Conservation (phyloP, 2,113 vertebrate genomes). For the Clarias magur region DNA sequence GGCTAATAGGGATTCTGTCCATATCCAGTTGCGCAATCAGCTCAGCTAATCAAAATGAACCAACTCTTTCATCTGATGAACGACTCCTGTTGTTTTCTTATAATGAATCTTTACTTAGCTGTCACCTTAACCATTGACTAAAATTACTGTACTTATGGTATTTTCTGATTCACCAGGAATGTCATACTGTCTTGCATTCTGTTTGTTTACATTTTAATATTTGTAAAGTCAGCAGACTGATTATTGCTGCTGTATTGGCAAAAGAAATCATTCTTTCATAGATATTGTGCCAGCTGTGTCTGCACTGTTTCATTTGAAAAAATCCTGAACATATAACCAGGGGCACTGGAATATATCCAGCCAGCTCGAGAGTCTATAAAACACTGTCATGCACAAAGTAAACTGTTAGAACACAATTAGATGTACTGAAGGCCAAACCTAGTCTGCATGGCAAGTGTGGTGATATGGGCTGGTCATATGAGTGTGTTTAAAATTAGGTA, state of each 20-base stretch:
- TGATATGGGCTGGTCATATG: not conserved
- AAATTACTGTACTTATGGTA: too few species aligned
- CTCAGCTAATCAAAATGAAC: not conserved
- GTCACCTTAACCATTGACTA: too few species aligned
- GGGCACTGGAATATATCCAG: too few species aligned
- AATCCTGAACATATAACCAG: too few species aligned
- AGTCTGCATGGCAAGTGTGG: not conserved
- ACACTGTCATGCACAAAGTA: not conserved
- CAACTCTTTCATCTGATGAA: not conserved
- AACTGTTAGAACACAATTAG: too few species aligned
- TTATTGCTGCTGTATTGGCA: not conserved
- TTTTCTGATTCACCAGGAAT: too few species aligned
- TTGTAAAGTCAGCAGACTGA: not conserved
- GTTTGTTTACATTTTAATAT: too few species aligned
- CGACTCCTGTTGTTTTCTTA: not conserved
- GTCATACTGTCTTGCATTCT: too few species aligned
- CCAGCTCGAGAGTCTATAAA: not conserved
- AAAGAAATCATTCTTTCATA: not conserved
- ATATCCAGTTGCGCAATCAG: not conserved
- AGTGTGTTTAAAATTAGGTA: not conserved
- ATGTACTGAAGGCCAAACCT: not conserved
- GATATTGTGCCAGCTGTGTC: not conserved
- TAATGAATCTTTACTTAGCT: too few species aligned
- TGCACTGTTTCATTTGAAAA: not conserved
- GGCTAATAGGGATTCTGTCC: not conserved